Evolutionary conservation across 1,140 invertebrate species (phyloP), one percentile per base, ranked within the genome.

Genomic region (Ditylenchus dipsaci): DNA sequence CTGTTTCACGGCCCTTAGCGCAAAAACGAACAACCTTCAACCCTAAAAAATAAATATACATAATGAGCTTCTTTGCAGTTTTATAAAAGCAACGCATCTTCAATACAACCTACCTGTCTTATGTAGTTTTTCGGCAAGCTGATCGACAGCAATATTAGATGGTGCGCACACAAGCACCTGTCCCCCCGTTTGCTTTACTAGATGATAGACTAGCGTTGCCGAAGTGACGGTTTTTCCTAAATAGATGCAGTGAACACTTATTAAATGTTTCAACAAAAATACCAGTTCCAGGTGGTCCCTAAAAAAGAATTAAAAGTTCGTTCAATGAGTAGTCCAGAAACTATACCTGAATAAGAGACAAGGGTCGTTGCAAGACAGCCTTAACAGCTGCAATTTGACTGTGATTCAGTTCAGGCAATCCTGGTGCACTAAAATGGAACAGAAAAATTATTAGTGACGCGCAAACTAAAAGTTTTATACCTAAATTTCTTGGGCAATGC

Each of bases 101-200:
- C n/a, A n/a, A n/a, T n/a, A n/a, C n/a, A n/a, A n/a, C n/a, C n/a
- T n/a, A 49, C 95, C 95, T 21, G 95, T 98, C 74, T 90, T 88
- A 83, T 99, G 95, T 59, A 99, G 97, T 84, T 98, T 99, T 84
- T 98, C 95, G 0, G 95, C 97, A 1, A 99, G 85, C 81, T 99
- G 96, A 85, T 99, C 96, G 0, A 99, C 96, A 53, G 96, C 96
- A 11, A 95, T 99, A 82, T 99, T 99, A 21, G 92, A 95, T 0
- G 96, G 96, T 1, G 95, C 95, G 85, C 95, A 99, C 0, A 99
- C 96, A 0, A 99, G 84, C 0, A 98, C 93, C 0, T 94, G 92
- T 1, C 93, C 92, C 58, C 85, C 84, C 7, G 90, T 90, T 81
- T 95, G 92, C 83, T 95, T 91, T 0, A 94, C 93, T 38, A 99